These are phyloP conservation scores for Pogonocichla stellata DNA, from an alignment of 2,113 vertebrate species.

Conservation along the genomic window DNA sequence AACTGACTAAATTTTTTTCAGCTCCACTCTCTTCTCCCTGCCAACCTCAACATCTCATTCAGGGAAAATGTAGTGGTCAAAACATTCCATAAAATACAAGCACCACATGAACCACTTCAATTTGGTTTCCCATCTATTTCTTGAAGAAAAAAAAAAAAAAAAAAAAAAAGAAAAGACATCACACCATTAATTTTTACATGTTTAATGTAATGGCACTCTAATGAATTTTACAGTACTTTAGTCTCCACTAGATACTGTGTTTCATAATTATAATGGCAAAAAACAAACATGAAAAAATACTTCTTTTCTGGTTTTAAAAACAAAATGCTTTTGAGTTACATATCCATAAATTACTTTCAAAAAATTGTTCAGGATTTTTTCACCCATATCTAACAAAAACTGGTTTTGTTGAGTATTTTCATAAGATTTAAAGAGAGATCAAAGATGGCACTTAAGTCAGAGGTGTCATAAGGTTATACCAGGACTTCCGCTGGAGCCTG, in stretches of 20 bases:
- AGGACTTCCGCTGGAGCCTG: conserved; percentile 1
- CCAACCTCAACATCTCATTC: not conserved
- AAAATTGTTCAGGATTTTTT: not conserved
- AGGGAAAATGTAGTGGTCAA: not conserved
- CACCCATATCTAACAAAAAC: not conserved
- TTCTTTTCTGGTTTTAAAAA: not conserved
- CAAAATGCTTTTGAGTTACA: not conserved
- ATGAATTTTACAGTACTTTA: conserved; percentile 36
- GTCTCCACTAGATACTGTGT: not conserved
- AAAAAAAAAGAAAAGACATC: not conserved
- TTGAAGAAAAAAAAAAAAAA: not conserved
- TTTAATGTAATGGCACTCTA: conserved; percentile 48
- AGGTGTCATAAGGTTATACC: not conserved
- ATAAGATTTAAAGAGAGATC: not conserved
- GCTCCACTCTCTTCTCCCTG: not conserved
- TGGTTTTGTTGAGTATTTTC: not conserved
- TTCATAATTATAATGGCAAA: not conserved
- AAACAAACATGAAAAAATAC: not conserved
- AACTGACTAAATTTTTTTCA: not conserved
- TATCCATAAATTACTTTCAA: not conserved
- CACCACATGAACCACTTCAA: not conserved
- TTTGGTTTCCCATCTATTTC: not conserved
- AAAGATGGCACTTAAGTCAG: not conserved
- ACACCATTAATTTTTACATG: not conserved
- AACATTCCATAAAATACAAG: not conserved